Conservation (phyloP, 2,797 vertebrate genomes). For the Diglossa cyanea region DNA sequence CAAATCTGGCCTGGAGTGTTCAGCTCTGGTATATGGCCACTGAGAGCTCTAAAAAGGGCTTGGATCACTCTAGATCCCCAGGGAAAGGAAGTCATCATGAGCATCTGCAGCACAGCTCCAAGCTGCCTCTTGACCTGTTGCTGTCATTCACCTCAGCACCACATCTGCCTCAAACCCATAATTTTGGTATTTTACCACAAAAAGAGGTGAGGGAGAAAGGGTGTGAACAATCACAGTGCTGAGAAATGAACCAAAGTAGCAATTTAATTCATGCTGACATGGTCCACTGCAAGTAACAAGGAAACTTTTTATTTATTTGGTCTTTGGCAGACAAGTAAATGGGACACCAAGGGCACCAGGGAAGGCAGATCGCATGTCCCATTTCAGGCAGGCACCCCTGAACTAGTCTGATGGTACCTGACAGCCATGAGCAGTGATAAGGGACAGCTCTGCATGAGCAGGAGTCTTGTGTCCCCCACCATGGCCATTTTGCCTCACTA, state of each 20-base stretch:
- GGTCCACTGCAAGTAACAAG: not conserved
- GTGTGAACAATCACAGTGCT: not conserved
- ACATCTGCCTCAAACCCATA: not conserved
- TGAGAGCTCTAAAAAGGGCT: not conserved
- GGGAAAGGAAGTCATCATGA: not conserved
- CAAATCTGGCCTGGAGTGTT: not conserved
- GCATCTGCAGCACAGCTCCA: not conserved
- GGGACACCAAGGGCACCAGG: not conserved
- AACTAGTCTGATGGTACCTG: not conserved
- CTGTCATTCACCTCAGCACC: not conserved
- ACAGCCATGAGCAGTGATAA: not conserved
- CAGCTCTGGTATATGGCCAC: not conserved
- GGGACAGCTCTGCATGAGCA: not conserved
- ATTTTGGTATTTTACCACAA: not conserved
- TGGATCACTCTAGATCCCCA: not conserved
- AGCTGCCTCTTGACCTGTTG: not conserved
- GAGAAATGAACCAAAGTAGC: not conserved
- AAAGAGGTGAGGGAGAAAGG: not conserved
- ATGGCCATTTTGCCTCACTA: not conserved
- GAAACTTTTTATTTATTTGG: not conserved
- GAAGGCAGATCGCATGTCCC: rapidly evolving
- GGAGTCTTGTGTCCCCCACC: not conserved
- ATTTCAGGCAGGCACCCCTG: not conserved
- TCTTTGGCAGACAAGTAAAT: not conserved
- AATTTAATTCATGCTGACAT: not conserved